Conservation (phyloP, 2,888 invertebrate genomes). For the Troglohyphantes excavatus region DNA sequence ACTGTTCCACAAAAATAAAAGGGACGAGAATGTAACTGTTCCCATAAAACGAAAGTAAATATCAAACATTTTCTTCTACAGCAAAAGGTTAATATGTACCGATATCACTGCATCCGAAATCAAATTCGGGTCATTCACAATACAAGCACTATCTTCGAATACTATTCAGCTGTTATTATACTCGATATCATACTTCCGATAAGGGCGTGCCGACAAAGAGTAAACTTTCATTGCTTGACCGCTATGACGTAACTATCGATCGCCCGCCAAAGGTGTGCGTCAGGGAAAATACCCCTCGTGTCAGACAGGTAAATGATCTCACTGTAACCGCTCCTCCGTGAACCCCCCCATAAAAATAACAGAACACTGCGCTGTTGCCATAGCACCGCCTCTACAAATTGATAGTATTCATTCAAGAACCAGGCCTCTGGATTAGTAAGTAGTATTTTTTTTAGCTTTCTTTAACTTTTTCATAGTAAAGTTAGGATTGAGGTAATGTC, state of each 20-base stretch:
- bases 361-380: neutral
- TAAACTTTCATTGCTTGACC: slow-evolving; percentile 47
- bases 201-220: slow-evolving; percentile 42
- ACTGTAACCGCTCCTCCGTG: slow-evolving; percentile 23
- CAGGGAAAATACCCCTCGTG: slow-evolving; percentile 66
- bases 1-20: no score
- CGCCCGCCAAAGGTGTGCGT: slow-evolving; percentile 58
- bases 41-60: no score
- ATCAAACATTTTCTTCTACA: no score
- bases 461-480: neutral
- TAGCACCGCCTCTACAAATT: slow-evolving; percentile 1
- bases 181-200: no score
- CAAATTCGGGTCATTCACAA: no score
- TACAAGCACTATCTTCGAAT: no score
- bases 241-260: slow-evolving; percentile 71
- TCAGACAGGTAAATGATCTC: slow-evolving; percentile 58
- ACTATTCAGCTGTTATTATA: no score
- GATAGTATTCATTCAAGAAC: slow-evolving; percentile 8
- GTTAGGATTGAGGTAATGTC: no score
- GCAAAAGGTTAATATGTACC: no score
- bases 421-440: slow-evolving; percentile 10
- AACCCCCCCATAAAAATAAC: neutral
- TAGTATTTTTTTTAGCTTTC: neutral
- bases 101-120: no score
- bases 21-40: no score